phyloP scores from a whole-genome alignment of 1,140 invertebrate genomes.

The Ganaspis sp. region DNA sequence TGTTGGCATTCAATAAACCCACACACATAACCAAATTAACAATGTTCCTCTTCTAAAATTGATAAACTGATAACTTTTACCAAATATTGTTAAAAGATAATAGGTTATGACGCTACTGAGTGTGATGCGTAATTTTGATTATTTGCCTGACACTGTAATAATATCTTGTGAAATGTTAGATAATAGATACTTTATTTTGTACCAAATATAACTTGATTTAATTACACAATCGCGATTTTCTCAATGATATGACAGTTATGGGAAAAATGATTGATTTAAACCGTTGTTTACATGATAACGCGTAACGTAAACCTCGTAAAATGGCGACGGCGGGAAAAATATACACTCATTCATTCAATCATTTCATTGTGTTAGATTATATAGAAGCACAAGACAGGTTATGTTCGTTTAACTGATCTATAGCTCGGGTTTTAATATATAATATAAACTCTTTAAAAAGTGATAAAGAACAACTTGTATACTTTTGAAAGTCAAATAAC shows the following conservation, averaged over 20 bases:
- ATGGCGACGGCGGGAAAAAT: conserved; percentile 28
- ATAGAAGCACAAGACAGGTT: no score
- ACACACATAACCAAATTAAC: not conserved
- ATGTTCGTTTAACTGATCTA: no score
- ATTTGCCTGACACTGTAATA: not conserved
- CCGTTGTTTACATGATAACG: conserved; percentile 54
- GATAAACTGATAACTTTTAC: not conserved
- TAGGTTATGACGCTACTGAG: conserved; percentile 39
- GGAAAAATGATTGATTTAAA: conserved; percentile 40
- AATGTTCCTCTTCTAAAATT: not conserved
- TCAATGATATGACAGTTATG: not conserved
- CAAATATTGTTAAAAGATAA: not conserved
- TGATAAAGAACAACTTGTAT: no score
- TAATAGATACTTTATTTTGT: not conserved
- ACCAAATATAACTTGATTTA: not conserved
- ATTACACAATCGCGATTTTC: not conserved
- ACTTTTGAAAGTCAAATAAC: not conserved
- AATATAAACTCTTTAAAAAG: no score
- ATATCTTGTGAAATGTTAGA: not conserved
- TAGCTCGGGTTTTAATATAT: no score
- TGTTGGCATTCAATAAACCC: not conserved
- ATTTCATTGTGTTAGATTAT: not conserved
- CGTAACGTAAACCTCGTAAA: conserved; percentile 16
- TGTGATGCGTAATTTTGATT: conserved; percentile 12
- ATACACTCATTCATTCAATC: conserved; percentile 2